Percentiles rank a stretch among this genome's conserved stretches.
Evolutionary conservation across 1,140 invertebrate species (phyloP).

Genomic region (Agrypnia vestita): DNA sequence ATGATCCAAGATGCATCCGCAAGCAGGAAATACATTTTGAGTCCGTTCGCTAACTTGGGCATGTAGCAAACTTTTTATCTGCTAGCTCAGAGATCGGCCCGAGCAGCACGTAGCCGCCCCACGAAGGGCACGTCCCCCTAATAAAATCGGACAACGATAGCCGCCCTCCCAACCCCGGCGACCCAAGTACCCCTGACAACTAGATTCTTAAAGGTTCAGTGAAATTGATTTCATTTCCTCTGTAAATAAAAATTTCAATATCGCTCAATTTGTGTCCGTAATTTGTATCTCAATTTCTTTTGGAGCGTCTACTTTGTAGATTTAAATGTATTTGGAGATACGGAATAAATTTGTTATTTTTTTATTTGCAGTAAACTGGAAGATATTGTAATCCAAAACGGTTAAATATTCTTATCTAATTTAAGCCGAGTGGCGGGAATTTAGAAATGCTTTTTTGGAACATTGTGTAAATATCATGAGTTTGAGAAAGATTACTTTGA

Average conservation of each 20-base stretch:
- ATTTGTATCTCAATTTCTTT: no score
- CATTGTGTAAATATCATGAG: no score
- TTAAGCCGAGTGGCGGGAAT: no score
- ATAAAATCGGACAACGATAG: conserved; percentile 10
- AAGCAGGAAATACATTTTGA: not conserved
- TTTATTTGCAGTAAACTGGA: no score
- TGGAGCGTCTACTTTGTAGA: no score
- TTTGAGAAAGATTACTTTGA: not conserved
- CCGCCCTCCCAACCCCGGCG: not conserved
- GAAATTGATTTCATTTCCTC: conserved; percentile 19
- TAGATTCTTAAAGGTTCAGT: conserved; percentile 13
- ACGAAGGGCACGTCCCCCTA: conserved; percentile 13
- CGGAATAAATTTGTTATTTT: no score
- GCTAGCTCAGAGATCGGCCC: not conserved
- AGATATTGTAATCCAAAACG: no score
- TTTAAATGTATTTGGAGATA: no score
- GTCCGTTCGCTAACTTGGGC: not conserved
- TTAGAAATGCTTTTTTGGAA: no score
- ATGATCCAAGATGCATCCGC: no score
- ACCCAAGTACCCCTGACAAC: conserved; percentile 3
- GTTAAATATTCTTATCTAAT: no score
- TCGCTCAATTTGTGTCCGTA: not conserved
- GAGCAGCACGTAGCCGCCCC: not conserved
- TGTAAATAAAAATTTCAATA: conserved; percentile 4
- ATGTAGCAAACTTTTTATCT: conserved; percentile 8